Evolutionary conservation across 1,140 invertebrate species (phyloP), one percentile per base, ranked within the genome.

Genomic region (Littorina saxatilis): DNA sequence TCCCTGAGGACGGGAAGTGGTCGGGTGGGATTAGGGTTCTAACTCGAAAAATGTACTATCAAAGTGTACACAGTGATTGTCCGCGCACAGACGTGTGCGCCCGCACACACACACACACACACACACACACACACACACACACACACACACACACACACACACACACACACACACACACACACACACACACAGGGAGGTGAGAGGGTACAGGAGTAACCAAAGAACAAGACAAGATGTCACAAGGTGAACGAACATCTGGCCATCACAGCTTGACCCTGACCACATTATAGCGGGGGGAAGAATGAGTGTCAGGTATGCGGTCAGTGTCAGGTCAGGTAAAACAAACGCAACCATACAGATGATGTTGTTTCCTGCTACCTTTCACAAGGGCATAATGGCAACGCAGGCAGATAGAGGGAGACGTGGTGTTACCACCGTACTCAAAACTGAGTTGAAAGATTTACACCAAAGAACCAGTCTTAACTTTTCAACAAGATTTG

Each of bases 81-180:
- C n/a, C 61, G n/a, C 29, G 9, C 61, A n/a, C 29, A 9, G 23
- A 27, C 61, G n/a, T 66, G 47, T 20, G 20, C 47, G 47, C 20
- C 9, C 61, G n/a, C 61, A 66, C n/a, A 66, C n/a, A n/a, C 61
- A 66, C 61, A 32, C n/a, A 32, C 29, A 27, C 61, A 32, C 61
- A n/a, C 61, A 32, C 61, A n/a, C 61, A 32, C 61, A 66, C 61
- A 66, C 61, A 66, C 61, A 66, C 61, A 27, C 61, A 66, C 61
- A 66, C 61, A 66, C 61, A 66, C 61, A 66, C 61, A 66, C 61
- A 66, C 61, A 66, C 61, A 66, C 29, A 32, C 61, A 66, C 61
- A 32, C 61, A 32, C 29, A 27, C 61, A 32, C 61, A 32, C 61
- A 32, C 61, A 32, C 61, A 32, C 61, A 66, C 61, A 66, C 61